Conservation (phyloP, 2,888 invertebrate genomes). For the Spisula solida region DNA sequence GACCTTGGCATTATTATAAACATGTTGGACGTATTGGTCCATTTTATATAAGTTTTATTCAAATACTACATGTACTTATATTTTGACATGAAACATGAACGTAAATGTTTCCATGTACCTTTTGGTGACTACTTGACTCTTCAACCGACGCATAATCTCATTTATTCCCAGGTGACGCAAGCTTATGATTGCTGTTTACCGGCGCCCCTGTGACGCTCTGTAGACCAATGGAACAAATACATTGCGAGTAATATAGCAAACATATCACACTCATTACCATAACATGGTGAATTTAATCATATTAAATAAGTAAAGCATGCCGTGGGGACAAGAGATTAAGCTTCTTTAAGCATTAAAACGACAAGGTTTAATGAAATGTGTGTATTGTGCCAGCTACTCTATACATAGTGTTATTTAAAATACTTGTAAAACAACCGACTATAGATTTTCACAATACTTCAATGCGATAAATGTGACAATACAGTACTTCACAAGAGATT, state of each 20-base stretch:
- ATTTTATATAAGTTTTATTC: no score
- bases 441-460: neutral
- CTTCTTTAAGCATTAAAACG: neutral
- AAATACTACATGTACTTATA: no score
- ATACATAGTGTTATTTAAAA: neutral
- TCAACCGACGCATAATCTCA: no score
- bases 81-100: no score
- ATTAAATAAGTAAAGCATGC: neutral
- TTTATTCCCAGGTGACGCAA: no score
- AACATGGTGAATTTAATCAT: constrained; percentile 1
- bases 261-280: neutral
- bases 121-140: no score
- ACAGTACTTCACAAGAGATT: neutral
- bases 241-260: neutral
- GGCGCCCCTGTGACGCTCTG: no score
- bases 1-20: no score
- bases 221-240: no score
- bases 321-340: neutral
- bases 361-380: neutral
- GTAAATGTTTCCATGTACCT: no score
- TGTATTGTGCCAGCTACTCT: neutral
- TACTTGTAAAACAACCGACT: neutral
- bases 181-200: no score
- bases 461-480: neutral
- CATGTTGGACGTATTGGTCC: no score